phyloP scores from a whole-genome alignment of 2,888 invertebrate genomes.

The Tanypteryx hageni region DNA sequence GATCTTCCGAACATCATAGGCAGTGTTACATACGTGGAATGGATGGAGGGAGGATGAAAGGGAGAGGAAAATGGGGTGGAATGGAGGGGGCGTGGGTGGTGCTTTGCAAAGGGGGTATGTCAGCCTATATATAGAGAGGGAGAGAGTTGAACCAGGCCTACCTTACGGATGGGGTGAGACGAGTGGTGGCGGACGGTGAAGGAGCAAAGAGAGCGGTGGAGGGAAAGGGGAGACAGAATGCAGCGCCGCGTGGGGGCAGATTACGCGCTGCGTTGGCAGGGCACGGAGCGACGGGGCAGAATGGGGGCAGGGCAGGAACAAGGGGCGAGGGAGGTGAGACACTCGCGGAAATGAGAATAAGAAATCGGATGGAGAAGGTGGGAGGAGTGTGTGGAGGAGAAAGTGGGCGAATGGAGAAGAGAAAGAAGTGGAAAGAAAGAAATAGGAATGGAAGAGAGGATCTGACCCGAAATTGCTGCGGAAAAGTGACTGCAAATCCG shows the following conservation, averaged over 20 bases:
- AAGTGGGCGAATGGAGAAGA: background rate
- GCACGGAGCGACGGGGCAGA: background rate
- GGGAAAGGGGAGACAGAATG: background rate
- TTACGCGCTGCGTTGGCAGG: background rate
- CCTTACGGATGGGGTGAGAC: background rate
- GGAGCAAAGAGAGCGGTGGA: background rate
- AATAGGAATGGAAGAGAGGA: background rate
- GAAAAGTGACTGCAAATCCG: constrained; percentile 41
- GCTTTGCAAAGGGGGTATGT: background rate
- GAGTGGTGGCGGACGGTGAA: background rate
- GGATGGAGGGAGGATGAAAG: background rate
- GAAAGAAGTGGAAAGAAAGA: background rate
- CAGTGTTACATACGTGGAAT: background rate
- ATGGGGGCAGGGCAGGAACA: background rate
- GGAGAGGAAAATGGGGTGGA: background rate
- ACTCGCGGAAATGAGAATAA: background rate
- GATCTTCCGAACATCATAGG: constrained; percentile 27
- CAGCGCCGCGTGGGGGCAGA: background rate
- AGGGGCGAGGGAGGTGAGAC: background rate
- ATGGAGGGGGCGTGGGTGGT: no score
- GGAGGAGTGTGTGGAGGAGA: background rate
- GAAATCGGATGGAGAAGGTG: background rate
- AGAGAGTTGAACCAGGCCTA: background rate
- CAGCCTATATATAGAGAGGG: background rate
- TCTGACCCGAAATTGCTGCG: constrained; percentile 11